phyloP scores from a whole-genome alignment of 2,113 vertebrate genomes.

The Cyphomyrus discorhynchus region DNA sequence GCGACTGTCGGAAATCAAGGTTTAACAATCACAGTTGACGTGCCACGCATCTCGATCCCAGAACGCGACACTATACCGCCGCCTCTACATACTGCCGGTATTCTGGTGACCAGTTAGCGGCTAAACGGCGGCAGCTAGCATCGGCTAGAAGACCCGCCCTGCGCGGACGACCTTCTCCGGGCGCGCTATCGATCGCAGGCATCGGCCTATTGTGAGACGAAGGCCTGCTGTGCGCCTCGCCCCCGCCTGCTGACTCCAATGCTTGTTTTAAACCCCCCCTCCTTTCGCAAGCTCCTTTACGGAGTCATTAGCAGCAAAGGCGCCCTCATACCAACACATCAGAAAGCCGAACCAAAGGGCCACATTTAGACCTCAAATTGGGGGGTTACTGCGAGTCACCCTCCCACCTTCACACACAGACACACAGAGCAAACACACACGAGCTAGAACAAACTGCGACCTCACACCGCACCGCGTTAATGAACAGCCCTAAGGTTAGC shows the following conservation, averaged over 20 bases:
- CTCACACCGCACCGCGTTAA: conserved; percentile 39
- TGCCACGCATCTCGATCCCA: not conserved
- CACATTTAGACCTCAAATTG: not conserved
- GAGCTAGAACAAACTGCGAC: not conserved
- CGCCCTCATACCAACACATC: not conserved
- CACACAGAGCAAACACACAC: conserved; percentile 30
- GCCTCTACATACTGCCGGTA: not conserved
- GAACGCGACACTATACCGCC: not conserved
- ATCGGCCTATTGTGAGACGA: not conserved
- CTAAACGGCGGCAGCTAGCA: not conserved
- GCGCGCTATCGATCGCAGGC: not conserved
- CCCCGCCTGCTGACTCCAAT: not conserved
- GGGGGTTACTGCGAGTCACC: not conserved
- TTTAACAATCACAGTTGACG: not conserved
- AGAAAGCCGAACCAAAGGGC: not conserved
- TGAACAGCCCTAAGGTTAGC: conserved; percentile 64
- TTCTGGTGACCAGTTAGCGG: not conserved
- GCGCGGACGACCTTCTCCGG: not conserved
- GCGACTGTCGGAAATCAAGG: not conserved
- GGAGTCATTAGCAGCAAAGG: not conserved
- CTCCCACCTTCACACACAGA: conserved; percentile 30
- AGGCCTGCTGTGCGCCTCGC: not conserved
- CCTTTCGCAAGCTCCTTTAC: not conserved
- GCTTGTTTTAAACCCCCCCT: not conserved
- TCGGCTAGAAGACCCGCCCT: not conserved